A percentile compares a stretch with the other conserved stretches of the same genome.
Conservation (phyloP, 2,888 invertebrate species). For the Drosophila quasianomalipes region DNA sequence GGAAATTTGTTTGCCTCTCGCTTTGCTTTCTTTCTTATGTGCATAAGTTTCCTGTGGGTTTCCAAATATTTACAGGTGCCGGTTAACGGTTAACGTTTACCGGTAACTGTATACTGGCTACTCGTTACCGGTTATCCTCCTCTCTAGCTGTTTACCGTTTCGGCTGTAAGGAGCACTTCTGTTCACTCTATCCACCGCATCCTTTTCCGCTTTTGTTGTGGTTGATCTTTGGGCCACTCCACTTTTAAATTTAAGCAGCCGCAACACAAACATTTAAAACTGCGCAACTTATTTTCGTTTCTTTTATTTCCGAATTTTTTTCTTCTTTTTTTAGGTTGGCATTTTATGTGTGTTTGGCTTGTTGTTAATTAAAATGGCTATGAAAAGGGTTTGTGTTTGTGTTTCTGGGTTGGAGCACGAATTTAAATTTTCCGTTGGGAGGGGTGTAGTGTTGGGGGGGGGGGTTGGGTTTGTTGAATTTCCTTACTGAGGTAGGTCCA, state of each 20-base stretch:
- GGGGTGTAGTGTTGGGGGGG: not conserved
- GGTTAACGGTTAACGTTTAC: constrained; percentile 21
- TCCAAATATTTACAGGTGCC: constrained; percentile 63
- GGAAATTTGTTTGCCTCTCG: constrained; percentile 33
- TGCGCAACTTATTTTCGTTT: constrained; percentile 30
- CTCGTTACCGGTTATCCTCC: not conserved
- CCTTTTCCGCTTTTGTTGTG: constrained; percentile 58
- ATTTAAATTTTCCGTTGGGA: not conserved
- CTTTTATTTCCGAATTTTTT: not conserved
- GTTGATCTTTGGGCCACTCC: constrained; percentile 38
- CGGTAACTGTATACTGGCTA: not conserved
- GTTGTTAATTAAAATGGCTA: constrained; percentile 58
- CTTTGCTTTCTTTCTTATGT: constrained; percentile 36
- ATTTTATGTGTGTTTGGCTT: constrained; percentile 32
- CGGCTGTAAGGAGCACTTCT: constrained; percentile 13
- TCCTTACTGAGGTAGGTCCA: not conserved
- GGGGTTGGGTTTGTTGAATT: no score
- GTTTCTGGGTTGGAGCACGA: constrained; percentile 2
- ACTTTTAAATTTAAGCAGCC: constrained; percentile 39
- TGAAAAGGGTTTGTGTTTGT: constrained; percentile 44
- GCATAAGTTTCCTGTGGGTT: constrained; percentile 54
- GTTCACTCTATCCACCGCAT: constrained; percentile 3
- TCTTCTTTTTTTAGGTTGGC: not conserved
- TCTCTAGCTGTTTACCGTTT: constrained; percentile 1
- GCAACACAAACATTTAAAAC: constrained; percentile 65